These are phyloP conservation scores for Bettongia penicillata DNA, from an alignment of 2,113 vertebrate species.

Conservation along the genomic window DNA sequence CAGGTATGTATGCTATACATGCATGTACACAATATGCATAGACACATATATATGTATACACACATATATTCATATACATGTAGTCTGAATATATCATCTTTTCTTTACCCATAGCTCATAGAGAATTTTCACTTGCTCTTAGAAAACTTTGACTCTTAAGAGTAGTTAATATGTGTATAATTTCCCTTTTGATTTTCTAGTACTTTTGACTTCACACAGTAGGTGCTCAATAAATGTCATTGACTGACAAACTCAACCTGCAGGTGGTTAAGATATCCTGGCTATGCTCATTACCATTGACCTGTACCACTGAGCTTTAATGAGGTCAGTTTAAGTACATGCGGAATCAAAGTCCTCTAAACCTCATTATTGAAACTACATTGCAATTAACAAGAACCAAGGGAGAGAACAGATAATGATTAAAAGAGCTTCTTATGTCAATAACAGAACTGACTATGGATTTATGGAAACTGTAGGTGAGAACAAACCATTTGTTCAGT, in stretches of 20 bases:
- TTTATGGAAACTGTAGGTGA: neutral
- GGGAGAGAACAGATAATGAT: neutral
- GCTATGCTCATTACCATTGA: neutral
- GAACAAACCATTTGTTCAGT: neutral
- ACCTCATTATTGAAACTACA: neutral
- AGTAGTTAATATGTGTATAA: neutral
- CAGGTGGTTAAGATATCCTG: neutral
- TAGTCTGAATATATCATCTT: neutral
- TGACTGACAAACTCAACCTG: neutral
- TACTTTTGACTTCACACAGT: neutral
- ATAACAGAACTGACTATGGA: neutral
- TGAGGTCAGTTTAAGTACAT: neutral
- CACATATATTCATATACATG: neutral
- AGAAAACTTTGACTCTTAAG: neutral
- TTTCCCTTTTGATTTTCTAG: neutral
- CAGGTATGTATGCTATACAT: no score
- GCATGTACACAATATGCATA: no score
- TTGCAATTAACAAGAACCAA: neutral
- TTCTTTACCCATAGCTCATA: neutral
- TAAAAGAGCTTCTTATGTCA: neutral
- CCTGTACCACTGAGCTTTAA: neutral
- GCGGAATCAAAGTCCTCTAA: neutral
- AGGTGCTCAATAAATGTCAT: neutral
- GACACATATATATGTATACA: neutral
- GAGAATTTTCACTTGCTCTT: neutral